These are phyloP conservation scores for Philopotamus ludificatus DNA, from an alignment of 1,140 invertebrate species.

Conservation along the genomic window DNA sequence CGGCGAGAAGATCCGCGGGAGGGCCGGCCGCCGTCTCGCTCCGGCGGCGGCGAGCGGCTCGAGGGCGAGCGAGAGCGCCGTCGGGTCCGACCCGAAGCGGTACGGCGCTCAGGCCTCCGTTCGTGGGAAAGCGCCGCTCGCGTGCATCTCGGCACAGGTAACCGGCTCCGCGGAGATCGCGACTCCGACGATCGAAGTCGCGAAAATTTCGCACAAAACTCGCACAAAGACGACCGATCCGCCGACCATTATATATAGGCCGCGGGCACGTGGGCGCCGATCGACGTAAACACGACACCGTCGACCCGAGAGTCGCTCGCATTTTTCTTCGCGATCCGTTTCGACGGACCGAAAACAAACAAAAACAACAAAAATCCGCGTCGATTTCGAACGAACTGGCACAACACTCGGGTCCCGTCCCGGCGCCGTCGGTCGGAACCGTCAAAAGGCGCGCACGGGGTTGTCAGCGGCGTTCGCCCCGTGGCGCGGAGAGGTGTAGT, in stretches of 20 bases:
- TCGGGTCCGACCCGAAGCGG: conserved; percentile 4
- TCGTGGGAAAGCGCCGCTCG: conserved; percentile 41
- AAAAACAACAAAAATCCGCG: too few relatives aligned
- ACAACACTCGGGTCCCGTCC: not conserved
- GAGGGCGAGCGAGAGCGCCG: not conserved
- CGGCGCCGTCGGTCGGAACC: not conserved
- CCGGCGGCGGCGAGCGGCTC: not conserved
- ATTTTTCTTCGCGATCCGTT: too few relatives aligned
- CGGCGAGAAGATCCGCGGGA: not conserved
- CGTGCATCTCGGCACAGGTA: conserved; percentile 16
- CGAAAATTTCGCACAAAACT: not conserved
- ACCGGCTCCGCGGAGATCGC: not conserved
- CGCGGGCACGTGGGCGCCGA: too few relatives aligned
- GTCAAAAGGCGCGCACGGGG: not conserved
- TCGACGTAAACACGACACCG: too few relatives aligned
- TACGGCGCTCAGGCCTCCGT: conserved; percentile 14
- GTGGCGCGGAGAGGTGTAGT: not conserved
- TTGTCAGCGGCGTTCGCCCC: not conserved
- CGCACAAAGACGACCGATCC: too few relatives aligned
- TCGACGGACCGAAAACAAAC: too few relatives aligned
- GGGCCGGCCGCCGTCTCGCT: not conserved
- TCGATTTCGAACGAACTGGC: not conserved
- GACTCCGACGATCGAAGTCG: not conserved
- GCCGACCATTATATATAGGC: too few relatives aligned
- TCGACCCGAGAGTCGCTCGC: too few relatives aligned